phyloP scores from a whole-genome alignment of 2,888 invertebrate genomes.

The Metallyticus violacea region DNA sequence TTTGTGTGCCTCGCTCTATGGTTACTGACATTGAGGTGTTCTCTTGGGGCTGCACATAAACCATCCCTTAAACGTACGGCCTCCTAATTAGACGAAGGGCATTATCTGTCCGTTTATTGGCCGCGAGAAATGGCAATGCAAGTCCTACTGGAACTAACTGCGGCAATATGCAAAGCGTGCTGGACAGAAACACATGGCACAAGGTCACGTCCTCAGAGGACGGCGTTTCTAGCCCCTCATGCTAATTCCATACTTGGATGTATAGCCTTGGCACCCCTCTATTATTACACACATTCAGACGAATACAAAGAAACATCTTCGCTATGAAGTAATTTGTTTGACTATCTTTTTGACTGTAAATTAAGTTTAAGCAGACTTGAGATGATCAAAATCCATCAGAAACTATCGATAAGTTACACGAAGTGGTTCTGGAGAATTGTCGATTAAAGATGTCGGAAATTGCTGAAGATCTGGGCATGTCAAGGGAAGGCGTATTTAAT shows the following conservation, averaged over 20 bases:
- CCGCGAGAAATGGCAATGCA: not conserved
- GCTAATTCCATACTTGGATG: not conserved
- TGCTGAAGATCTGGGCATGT: too few species aligned
- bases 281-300: too few species aligned
- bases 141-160: not conserved
- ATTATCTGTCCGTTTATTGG: not conserved
- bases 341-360: too few species aligned
- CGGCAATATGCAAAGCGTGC: not conserved
- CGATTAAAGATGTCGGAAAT: too few species aligned
- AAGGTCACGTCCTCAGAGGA: not conserved
- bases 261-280: too few species aligned
- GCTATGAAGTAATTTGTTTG: too few species aligned
- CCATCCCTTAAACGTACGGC: not conserved
- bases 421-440: too few species aligned
- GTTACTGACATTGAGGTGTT: not conserved
- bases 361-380: too few species aligned
- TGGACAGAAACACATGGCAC: not conserved
- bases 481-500: too few species aligned
- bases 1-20: not conserved
- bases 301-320: too few species aligned
- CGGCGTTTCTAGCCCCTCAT: not conserved
- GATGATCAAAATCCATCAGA: too few species aligned
- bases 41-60: not conserved
- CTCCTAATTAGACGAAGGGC: not conserved
- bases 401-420: too few species aligned